Conservation (phyloP, 2,888 invertebrate genomes). For the Euspilapteryx auroguttella region DNA sequence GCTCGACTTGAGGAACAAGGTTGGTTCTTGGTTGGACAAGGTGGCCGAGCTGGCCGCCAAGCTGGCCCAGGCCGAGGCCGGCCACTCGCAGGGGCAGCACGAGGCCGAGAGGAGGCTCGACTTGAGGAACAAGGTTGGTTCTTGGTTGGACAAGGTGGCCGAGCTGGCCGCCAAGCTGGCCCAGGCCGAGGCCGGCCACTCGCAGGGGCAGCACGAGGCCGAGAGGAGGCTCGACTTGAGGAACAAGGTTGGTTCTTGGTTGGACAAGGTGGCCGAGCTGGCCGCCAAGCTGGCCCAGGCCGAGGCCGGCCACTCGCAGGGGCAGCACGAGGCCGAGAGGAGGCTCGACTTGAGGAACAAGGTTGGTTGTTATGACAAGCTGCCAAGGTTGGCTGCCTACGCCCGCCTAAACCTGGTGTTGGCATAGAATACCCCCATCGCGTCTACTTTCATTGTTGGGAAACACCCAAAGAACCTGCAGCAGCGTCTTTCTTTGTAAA, state of each 20-base stretch:
- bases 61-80: conserved; percentile 78
- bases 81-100: conserved; percentile 73
- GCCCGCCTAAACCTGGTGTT: too few species aligned
- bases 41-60: conserved; percentile 76
- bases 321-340: conserved; percentile 61
- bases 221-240: conserved; percentile 74
- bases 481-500: too few species aligned
- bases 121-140: conserved; percentile 66
- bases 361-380: too few species aligned
- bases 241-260: conserved; percentile 54
- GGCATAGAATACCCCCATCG: too few species aligned
- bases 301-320: conserved; percentile 75
- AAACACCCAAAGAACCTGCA: too few species aligned
- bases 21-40: conserved; percentile 65
- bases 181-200: conserved; percentile 75
- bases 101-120: conserved; percentile 67
- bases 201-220: conserved; percentile 67
- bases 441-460: too few species aligned
- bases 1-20: conserved; percentile 78
- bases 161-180: conserved; percentile 80
- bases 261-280: conserved; percentile 79
- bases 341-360: conserved; percentile 79
- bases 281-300: conserved; percentile 76
- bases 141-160: conserved; percentile 74
- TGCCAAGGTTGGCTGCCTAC: too few species aligned